Base-by-base conservation (phyloP, 2,113 vertebrate genomes). In the Xyrauchen texanus region DNA sequence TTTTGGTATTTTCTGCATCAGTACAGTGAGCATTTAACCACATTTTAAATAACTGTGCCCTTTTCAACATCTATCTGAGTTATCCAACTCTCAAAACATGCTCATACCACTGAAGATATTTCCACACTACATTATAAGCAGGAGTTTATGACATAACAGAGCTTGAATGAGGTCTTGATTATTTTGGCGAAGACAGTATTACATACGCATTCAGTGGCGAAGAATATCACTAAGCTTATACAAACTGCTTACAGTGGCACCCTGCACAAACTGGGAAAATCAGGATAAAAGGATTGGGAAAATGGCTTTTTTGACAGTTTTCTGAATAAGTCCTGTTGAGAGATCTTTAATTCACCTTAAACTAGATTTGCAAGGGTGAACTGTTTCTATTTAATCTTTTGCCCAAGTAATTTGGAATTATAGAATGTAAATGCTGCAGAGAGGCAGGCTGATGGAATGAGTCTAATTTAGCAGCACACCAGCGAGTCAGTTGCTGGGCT, bases 301-400 rank as follows among this genome's bases (percentile, higher is more conserved):
- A 12, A 76, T 46, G 42, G 68, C 47, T 78, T 80, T 85, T 84
- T 79, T 86, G 74, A 86, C 81, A 78, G 79, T 16, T 16, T 62
- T 13, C 53, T 2, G 21, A 34, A 34, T 1, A 34, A 34, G 21
- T 34, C 21, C 21, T 34, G 21, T 34, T 34, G 21, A 34, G 21
- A 34, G 21, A 34, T 34, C 21, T 34, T 34, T 34, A 34, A 34
- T 86, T 76, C 15, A 69, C 79, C 73, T 61, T 62, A 70, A 77
- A 63, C 46, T 75, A 80, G 82, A 82, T 82, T 79, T 64, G 47
- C 76, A 66, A 11, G 74, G 12, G 42, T 61, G 44, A 77, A 74
- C 65, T 51, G 57, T 81, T 82, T 84, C 65, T 73, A 13, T 65
- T 80, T 79, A 84, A 84, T 79, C 78, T 72, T 12, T 73, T 4